Base-by-base conservation (phyloP, 2,797 vertebrate species). In the Galaxias olidus region DNA sequence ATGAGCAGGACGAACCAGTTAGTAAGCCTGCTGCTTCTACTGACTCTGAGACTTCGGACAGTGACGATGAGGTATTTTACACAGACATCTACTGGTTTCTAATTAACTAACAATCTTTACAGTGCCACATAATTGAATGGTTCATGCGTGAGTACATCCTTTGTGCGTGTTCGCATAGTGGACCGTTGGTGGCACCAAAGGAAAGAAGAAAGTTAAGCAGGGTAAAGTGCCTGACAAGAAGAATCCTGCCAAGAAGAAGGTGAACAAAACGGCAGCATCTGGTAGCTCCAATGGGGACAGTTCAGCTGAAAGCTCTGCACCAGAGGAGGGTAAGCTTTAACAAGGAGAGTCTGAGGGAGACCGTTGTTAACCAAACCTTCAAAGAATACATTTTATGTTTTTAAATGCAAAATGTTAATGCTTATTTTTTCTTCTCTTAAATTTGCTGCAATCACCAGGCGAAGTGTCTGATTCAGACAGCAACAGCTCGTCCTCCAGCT, bases 391-490 rank as follows among this genome's bases (percentile, higher is more conserved):
- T 20, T 54, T 4, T 18, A 4, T 20, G 51, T 53, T 53, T 8
- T 30, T 41, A 40, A 40, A 6, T 30, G 6, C 30, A 30, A 30
- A 30, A 30, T 6, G 2, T 30, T 2, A 30, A 30, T 30, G 30
- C 3, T 30, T 30, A 2, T 30, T 30, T 30, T 30, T 30, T 30
- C 30, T 30, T 6, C 30, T 6, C 30, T 3, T 40, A 19, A 15
- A 19, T 69, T 46, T 7, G 4, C 6, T 40, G 54, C 14, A 9
- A 15, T 48, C 73, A 94, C 13, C 82, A 99, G 98, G 98, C 11
- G 98, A 99, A 82, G 98, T 99, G 47, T 99, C 97, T 0, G 98
- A 99, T 71, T 98, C 98, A 0, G 97, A 98, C 68, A 98, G 95
- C 88, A 99, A 98, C 90, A 98, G 95, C 69, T 98, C 96, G 0